A percentile compares a stretch with the other conserved stretches of the same genome.
These are phyloP conservation scores for Myodes glareolus DNA, from an alignment of 2,113 vertebrate genomes.

Conservation along the genomic window DNA sequence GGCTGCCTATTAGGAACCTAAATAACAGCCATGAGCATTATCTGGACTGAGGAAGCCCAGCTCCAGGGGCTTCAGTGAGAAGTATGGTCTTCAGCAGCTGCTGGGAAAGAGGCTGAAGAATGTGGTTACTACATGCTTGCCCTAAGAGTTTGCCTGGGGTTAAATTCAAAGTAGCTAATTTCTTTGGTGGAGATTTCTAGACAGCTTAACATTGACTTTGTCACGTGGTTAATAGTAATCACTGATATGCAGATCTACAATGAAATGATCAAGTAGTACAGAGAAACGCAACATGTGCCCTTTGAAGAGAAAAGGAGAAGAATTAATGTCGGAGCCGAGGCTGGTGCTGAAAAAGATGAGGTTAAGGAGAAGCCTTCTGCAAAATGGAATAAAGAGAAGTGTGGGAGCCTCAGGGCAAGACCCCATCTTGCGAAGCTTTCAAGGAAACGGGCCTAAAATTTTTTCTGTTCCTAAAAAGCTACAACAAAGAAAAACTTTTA, in stretches of 20 bases:
- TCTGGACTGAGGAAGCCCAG: neutral
- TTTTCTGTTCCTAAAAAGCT: neutral
- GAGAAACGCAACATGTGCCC: neutral
- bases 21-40: neutral
- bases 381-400: neutral
- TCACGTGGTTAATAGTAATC: neutral
- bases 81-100: neutral
- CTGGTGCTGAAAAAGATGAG: neutral
- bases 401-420: too few species aligned
- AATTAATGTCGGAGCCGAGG: neutral
- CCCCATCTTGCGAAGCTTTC: neutral
- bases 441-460: neutral
- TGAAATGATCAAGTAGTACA: too few species aligned
- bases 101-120: neutral
- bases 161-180: neutral
- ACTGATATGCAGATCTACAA: neutral
- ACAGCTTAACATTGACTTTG: neutral
- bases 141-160: neutral
- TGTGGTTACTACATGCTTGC: neutral
- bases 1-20: neutral
- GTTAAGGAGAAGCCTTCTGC: neutral
- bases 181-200: neutral
- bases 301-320: neutral
- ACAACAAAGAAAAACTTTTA: neutral
- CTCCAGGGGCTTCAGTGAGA: neutral